Evolutionary conservation across 2,888 invertebrate genomes (phyloP).

Genomic region (Lottia scabra): DNA sequence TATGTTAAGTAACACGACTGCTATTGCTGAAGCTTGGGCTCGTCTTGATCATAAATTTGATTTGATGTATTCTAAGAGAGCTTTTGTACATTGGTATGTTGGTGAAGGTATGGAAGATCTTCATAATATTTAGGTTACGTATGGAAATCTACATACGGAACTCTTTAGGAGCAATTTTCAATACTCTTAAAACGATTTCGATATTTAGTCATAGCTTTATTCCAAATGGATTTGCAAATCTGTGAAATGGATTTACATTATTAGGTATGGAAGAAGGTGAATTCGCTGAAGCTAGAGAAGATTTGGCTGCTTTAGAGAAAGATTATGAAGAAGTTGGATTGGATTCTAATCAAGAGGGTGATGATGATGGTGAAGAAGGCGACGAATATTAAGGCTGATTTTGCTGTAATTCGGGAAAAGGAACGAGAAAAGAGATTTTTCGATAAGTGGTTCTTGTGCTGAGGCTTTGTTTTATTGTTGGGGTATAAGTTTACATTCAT

Average conservation of each 20-base stretch:
- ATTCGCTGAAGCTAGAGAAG: conserved; percentile 90
- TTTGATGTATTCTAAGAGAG: conserved; percentile 83
- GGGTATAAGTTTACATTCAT: no score
- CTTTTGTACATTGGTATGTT: conserved; percentile 81
- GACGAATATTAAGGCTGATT: conserved; percentile 34
- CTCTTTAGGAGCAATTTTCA: no score
- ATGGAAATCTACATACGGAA: background rate
- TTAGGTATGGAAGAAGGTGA: conserved; percentile 77
- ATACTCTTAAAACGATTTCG: no score
- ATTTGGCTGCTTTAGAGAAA: conserved; percentile 74
- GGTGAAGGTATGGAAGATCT: conserved; percentile 60
- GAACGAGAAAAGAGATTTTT: no score
- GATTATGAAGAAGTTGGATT: conserved; percentile 71
- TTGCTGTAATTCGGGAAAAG: no score
- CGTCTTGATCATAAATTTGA: conserved; percentile 84
- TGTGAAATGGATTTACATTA: no score
- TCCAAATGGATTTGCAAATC: no score
- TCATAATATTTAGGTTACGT: background rate
- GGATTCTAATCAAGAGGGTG: conserved; percentile 39
- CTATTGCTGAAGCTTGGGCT: conserved; percentile 88
- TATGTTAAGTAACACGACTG: conserved; percentile 93
- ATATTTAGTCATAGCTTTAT: no score
- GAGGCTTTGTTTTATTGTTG: no score
- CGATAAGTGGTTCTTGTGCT: no score
- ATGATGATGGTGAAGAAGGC: conserved; percentile 27